Conservation (phyloP, 2,888 invertebrate genomes). For the Brachynemurus nebulosus region DNA sequence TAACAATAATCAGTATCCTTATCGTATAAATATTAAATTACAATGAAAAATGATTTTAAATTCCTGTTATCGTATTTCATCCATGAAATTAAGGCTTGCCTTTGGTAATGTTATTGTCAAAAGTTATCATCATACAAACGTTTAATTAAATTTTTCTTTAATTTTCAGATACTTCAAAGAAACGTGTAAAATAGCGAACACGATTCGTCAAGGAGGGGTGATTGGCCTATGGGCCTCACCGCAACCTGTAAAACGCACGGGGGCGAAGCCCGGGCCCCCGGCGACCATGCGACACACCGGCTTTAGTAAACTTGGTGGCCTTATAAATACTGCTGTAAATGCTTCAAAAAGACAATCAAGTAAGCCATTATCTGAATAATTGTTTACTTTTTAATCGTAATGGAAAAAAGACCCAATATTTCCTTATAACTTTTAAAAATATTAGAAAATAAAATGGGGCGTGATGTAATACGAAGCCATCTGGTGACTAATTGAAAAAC, state of each 20-base stretch:
- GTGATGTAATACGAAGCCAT: too few species aligned
- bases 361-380: constrained; percentile 16
- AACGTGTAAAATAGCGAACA: constrained; percentile 12
- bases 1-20: too few species aligned
- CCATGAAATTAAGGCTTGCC: neutral
- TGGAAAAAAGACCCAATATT: too few species aligned
- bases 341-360: constrained; percentile 24
- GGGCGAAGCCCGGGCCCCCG: constrained; percentile 19
- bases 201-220: constrained; percentile 23
- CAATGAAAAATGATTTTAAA: too few species aligned
- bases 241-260: constrained; percentile 6
- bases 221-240: constrained; percentile 25
- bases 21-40: too few species aligned
- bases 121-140: neutral
- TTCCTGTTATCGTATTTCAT: neutral
- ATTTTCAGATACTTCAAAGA: constrained; percentile 6
- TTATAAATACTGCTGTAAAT: constrained; percentile 28
- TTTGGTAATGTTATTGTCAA: neutral
- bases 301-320: constrained; percentile 26
- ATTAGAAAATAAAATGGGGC: too few species aligned
- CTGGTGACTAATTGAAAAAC: too few species aligned
- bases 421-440: too few species aligned
- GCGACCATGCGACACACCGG: constrained; percentile 26
- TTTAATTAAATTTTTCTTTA: constrained; percentile 6
- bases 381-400: too few species aligned